These are phyloP conservation scores for Verasper variegatus DNA, from an alignment of 2,113 vertebrate species.

Conservation along the genomic window DNA sequence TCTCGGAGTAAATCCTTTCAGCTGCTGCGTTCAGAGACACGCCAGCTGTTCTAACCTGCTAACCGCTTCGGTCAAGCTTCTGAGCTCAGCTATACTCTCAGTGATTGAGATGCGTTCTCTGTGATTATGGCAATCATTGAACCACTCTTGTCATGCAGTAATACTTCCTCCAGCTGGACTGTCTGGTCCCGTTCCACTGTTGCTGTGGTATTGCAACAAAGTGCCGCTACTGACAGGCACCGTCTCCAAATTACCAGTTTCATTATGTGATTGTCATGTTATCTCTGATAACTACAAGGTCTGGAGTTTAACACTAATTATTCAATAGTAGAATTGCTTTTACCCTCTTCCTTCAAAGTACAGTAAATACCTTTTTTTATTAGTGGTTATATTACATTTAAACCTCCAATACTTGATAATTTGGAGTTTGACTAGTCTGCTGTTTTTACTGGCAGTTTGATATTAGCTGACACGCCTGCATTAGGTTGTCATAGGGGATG, in stretches of 20 bases:
- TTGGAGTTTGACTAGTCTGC: neutral
- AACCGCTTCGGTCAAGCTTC: slow-evolving; percentile 44
- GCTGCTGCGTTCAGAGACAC: slow-evolving; percentile 29
- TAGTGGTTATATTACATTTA: neutral
- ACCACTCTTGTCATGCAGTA: slow-evolving; percentile 27
- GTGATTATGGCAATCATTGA: slow-evolving; percentile 65
- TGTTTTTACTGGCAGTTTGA: neutral
- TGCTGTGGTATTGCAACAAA: slow-evolving; percentile 31
- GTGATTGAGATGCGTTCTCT: slow-evolving; percentile 52
- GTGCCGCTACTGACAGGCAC: neutral
- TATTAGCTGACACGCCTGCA: neutral
- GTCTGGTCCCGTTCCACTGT: slow-evolving; percentile 39
- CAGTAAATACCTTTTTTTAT: too few relatives aligned
- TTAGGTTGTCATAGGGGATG: neutral
- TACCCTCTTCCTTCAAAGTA: neutral
- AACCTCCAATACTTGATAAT: neutral
- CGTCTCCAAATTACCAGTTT: slow-evolving; percentile 10
- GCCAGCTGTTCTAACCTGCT: slow-evolving; percentile 54
- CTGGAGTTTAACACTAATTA: slow-evolving; percentile 9
- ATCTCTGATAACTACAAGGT: slow-evolving; percentile 10
- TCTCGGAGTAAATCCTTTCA: slow-evolving; percentile 38
- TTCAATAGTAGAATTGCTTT: neutral
- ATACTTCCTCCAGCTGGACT: slow-evolving; percentile 57
- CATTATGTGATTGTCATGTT: slow-evolving; percentile 10
- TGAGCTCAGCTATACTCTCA: slow-evolving; percentile 41